Evolutionary conservation across 2,797 vertebrate genomes (phyloP), one percentile per base, ranked within the genome.

Genomic region (Etheostoma nigrum): DNA sequence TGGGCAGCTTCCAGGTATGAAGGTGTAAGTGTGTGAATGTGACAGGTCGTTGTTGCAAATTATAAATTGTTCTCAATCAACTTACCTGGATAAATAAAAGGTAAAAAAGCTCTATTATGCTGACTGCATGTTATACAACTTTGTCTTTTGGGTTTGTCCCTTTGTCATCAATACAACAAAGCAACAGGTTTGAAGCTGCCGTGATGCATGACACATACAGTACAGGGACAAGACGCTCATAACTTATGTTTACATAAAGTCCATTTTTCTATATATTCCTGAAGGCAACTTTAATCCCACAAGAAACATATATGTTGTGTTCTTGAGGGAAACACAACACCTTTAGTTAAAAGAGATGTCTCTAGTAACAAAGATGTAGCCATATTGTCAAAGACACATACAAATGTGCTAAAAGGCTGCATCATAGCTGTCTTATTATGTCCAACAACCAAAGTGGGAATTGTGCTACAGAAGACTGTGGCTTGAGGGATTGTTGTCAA

Each of bases 401-500:
- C 6, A 19, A 67, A 55, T 36, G 42, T 21, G 21, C 15, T 36
- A 40, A 54, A 57, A 54, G 54, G 30, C 42, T 51, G 25, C 30
- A 55, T 55, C 42, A 30, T 51, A 33, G 45, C 23, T 65, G 14
- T 54, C 59, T 62, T 27, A 33, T 51, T 21, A 61, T 74, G 16
- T 49, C 64, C n/a, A 71, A 25, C 54, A 74, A 21, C 13, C 18
- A 64, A 63, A 66, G 67, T 75, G 58, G 18, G 19, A 74, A 59
- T 44, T 67, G 19, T 65, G 70, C 25, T 64, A 74, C 45, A 40
- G 65, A 72, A 55, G 63, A 81, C 49, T 74, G 51, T 48, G 42
- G 48, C 66, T 71, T n/a, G 6, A 52, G 18, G n/a, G 76, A 48
- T 2, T 86, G 70, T 86, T 87, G 76, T 40, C 82, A 88, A 83